Percentiles rank a stretch among this genome's conserved stretches.
Evolutionary conservation across 2,113 vertebrate species (phyloP).

Genomic region (Camelus dromedarius): DNA sequence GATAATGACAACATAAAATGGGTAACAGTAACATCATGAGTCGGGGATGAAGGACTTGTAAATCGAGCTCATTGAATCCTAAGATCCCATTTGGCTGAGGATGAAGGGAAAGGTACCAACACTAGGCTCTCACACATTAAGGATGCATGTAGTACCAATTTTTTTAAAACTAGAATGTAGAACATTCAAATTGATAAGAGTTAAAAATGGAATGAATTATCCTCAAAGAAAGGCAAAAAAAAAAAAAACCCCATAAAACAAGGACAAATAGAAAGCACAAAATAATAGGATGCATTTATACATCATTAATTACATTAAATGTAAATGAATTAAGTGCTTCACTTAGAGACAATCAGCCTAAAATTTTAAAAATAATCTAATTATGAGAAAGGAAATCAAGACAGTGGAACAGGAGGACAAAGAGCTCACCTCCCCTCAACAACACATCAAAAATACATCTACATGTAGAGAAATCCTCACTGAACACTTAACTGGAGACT

Average conservation of each 20-base stretch:
- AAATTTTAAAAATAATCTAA: not conserved
- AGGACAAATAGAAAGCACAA: not conserved
- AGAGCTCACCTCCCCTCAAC: no score
- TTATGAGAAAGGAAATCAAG: not conserved
- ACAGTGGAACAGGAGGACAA: no score
- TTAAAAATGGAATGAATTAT: not conserved
- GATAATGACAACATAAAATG: not conserved
- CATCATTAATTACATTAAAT: not conserved
- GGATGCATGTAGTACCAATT: not conserved
- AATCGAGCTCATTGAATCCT: not conserved
- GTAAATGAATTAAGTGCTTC: not conserved
- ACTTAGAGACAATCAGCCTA: not conserved
- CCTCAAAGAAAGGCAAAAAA: constrained; percentile 1
- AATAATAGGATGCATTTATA: not conserved
- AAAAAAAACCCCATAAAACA: not conserved
- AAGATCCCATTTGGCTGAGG: not conserved
- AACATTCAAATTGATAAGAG: not conserved
- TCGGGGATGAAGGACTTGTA: not conserved
- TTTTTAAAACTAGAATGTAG: not conserved
- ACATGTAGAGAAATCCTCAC: not conserved
- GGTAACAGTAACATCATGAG: not conserved
- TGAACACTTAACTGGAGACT: not conserved
- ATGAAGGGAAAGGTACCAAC: not conserved
- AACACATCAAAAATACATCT: not conserved
- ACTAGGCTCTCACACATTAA: constrained; percentile 10